phyloP scores from a whole-genome alignment of 2,888 invertebrate species.

The Hybos culiciformis region DNA sequence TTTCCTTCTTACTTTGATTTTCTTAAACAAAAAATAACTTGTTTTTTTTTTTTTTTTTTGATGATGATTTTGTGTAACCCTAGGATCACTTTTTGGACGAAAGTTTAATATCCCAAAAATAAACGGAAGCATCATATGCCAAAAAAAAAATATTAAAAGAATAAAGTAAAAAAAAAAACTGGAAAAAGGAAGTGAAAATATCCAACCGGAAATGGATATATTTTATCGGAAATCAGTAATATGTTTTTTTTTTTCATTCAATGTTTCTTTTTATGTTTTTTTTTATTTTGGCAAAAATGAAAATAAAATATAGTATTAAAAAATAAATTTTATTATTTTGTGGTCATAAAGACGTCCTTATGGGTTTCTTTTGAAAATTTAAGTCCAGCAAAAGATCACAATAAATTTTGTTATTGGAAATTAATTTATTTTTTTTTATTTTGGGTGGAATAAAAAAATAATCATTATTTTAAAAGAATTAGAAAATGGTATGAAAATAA shows the following conservation, averaged over 20 bases:
- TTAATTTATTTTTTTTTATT: no score
- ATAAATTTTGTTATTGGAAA: no score
- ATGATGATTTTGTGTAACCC: not conserved
- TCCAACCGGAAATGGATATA: conserved; percentile 3
- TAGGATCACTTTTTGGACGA: not conserved
- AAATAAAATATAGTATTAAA: no score
- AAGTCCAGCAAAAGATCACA: no score
- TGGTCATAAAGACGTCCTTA: conserved; percentile 3
- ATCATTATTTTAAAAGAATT: no score
- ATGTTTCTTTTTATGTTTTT: not conserved
- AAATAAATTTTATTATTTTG: no score
- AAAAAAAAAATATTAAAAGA: not conserved
- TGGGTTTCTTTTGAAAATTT: no score
- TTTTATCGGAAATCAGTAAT: conserved; percentile 3
- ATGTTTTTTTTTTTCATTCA: not conserved
- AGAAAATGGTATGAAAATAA: no score
- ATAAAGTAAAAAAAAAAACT: not conserved
- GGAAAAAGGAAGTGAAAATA: not conserved
- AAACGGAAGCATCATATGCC: not conserved
- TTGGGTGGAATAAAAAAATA: no score
- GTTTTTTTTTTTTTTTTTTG: not conserved
- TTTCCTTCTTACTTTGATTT: no score
- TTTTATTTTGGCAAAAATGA: not conserved
- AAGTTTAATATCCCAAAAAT: not conserved
- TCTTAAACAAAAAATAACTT: not conserved